A percentile compares a stretch with the other conserved stretches of the same genome.
phyloP scores from a whole-genome alignment of 2,888 invertebrate genomes.

The Zeuzera pyrina region DNA sequence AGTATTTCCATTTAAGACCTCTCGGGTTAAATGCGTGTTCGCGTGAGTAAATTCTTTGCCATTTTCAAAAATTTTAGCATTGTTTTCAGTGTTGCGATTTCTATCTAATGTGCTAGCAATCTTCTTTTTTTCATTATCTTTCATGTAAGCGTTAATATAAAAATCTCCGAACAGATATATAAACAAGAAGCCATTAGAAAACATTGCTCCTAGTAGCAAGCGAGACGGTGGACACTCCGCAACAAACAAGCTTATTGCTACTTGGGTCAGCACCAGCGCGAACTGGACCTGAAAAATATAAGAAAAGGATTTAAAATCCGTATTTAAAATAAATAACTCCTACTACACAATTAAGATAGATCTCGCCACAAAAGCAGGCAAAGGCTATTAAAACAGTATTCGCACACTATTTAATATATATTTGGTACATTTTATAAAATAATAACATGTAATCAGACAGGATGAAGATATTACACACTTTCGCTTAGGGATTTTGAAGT shows the following conservation, averaged over 20 bases:
- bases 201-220: conserved; percentile 19
- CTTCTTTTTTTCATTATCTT: conserved; percentile 23
- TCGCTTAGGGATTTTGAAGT: too few species aligned
- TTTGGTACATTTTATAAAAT: not conserved
- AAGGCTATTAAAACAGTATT: too few species aligned
- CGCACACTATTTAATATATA: not conserved
- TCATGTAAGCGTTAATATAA: conserved; percentile 70
- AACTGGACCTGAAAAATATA: conserved; percentile 36
- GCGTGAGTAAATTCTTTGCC: too few species aligned
- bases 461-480: too few species aligned
- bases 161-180: conserved; percentile 74
- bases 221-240: conserved; percentile 32
- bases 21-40: too few species aligned
- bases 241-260: conserved; percentile 18
- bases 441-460: not conserved
- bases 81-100: too few species aligned
- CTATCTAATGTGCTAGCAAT: too few species aligned
- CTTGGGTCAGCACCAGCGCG: conserved; percentile 26
- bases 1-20: too few species aligned
- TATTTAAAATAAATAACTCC: not conserved
- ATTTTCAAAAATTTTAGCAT: too few species aligned
- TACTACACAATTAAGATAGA: too few species aligned
- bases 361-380: too few species aligned
- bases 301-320: conserved; percentile 3
- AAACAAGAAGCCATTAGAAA: conserved; percentile 63